Percentiles rank a stretch among this genome's conserved stretches.
These are phyloP conservation scores for Antheraea assamensis DNA, from an alignment of 2,888 invertebrate genomes.

Conservation along the genomic window DNA sequence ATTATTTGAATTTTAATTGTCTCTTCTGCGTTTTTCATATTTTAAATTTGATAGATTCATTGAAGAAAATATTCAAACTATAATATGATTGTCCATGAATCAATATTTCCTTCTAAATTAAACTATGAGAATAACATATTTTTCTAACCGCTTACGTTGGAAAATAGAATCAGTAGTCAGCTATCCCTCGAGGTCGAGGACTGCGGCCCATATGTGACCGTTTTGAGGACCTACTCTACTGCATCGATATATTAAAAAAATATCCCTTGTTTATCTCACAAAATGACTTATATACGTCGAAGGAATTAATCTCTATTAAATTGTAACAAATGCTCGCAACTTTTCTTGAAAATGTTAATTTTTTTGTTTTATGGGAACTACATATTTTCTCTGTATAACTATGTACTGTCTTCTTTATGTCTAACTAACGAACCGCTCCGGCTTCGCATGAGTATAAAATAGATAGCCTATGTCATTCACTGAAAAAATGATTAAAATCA, in stretches of 20 bases:
- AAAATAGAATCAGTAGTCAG: slow-evolving; percentile 56
- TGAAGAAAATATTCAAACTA: no score
- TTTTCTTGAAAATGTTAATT: no score
- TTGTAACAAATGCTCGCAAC: background rate
- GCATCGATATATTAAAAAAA: slow-evolving; percentile 18
- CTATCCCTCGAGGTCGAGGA: slow-evolving; percentile 47
- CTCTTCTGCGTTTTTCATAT: no score
- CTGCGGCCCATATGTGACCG: slow-evolving; percentile 52
- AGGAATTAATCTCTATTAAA: background rate
- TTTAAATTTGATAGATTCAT: no score
- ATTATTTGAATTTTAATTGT: no score
- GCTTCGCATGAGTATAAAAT: no score
- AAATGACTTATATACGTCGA: background rate
- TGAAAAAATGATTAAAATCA: no score
- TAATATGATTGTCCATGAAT: background rate
- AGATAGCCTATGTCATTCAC: no score
- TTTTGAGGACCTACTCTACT: slow-evolving; percentile 10
- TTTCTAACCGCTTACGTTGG: slow-evolving; percentile 46
- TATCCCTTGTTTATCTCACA: slow-evolving; percentile 6
- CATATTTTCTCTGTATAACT: no score
- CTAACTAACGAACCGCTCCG: no score
- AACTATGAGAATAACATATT: slow-evolving; percentile 57
- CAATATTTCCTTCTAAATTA: slow-evolving; percentile 40
- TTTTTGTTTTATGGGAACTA: no score
- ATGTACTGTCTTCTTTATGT: no score